Base-by-base conservation (phyloP, 2,888 invertebrate genomes). In the Eupelmus urozonus region DNA sequence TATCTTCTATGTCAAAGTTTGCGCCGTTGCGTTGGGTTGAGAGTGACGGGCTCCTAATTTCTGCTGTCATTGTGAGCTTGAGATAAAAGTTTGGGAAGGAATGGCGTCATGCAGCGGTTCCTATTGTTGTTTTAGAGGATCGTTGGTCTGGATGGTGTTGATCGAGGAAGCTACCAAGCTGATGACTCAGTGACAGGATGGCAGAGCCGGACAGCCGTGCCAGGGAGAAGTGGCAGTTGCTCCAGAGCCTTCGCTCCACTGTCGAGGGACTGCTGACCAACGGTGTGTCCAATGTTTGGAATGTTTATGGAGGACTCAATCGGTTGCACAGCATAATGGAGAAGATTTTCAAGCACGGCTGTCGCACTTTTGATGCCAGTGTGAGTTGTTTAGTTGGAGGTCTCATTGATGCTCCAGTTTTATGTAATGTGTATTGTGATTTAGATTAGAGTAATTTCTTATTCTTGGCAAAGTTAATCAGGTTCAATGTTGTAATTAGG, bases 261-360 rank as follows among this genome's bases (percentile, higher is more conserved):
- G 92, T 92, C n/a, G 92, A 93, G 87, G 91, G 92, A 40, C 88
- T 93, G 76, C 85, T 93, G 70, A 91, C 91, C 62, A 91, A 91
- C 78, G 92, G 92, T 83, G 90, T 92, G 53, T 90, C 92, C 49
- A 92, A 92, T 86, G 91, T 92, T n/a, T 93, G 92, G 92, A 91
- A 91, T 78, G 91, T 93, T 80, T 92, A 92, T 82, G 93, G 92
- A 25, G 92, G 92, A 16, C 85, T 93, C 25, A 92, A 91, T 84
- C 87, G 92, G 75, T 87, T 93, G 29, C 92, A 92, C 83, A 90
- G 88, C 82, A 90, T 91, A 51, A 87, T 92, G 80, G 92, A 92
- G 81, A 91, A 90, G 82, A 92, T 93, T 84, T 92, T 93, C 84
- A 91, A 90, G 83, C 92, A 93, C 84, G 92, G 92, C n/a, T 92